phyloP scores from a whole-genome alignment of 2,797 vertebrate species.

The Cyclura pinguis region DNA sequence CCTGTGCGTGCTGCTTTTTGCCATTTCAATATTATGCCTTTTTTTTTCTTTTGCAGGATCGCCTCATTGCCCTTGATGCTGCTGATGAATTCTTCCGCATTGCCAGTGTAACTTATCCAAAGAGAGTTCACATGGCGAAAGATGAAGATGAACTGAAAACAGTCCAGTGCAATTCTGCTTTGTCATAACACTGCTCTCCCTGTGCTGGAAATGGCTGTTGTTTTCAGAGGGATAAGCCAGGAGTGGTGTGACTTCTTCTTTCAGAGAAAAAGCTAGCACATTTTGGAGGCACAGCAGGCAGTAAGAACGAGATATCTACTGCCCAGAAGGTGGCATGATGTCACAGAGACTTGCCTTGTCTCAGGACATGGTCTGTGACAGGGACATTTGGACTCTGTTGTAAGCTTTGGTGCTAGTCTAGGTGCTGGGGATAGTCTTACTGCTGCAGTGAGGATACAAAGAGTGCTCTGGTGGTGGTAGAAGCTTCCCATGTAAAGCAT shows the following conservation, averaged over 20 bases:
- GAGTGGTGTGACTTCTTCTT: not conserved
- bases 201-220: not conserved
- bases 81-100: constrained; percentile 89
- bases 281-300: accelerated
- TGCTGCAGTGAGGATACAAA: not conserved
- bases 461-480: accelerated
- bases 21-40: not conserved
- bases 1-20: not conserved
- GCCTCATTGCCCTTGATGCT: constrained; percentile 89
- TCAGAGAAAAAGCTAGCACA: accelerated
- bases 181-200: constrained; percentile 31
- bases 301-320: not conserved
- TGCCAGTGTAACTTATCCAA: constrained; percentile 85
- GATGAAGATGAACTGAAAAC: constrained; percentile 39
- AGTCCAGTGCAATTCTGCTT: constrained; percentile 11
- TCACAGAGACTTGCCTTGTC: accelerated
- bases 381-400: not conserved
- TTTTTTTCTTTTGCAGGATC: constrained; percentile 79
- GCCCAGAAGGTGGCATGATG: accelerated
- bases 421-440: not conserved
- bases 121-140: constrained; percentile 55
- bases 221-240: not conserved
- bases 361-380: accelerated
- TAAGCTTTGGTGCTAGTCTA: not conserved
- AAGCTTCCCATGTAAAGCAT: accelerated